Percentiles rank a stretch among this genome's conserved stretches.
Conservation (phyloP, 2,888 invertebrate genomes). For the Acrobeloides nanus region DNA sequence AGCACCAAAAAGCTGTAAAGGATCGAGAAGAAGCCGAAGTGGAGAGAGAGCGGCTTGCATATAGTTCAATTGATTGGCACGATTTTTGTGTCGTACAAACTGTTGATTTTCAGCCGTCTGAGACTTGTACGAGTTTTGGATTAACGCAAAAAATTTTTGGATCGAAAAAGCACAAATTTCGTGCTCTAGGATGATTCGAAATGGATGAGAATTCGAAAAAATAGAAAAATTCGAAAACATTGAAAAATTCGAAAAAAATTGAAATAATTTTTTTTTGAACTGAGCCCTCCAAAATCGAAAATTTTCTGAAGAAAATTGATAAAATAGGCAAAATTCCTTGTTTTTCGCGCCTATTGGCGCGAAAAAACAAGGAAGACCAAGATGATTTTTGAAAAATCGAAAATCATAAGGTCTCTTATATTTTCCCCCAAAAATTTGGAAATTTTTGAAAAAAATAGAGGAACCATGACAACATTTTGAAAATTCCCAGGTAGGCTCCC, state of each 20-base stretch:
- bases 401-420: too few species aligned
- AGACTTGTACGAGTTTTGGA: slow-evolving; percentile 60
- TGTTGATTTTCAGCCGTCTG: slow-evolving; percentile 93
- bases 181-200: too few species aligned
- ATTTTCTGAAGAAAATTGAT: too few species aligned
- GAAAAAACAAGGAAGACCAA: too few species aligned
- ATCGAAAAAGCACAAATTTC: not conserved
- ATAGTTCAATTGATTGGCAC: slow-evolving; percentile 99
- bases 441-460: too few species aligned
- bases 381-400: too few species aligned
- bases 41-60: slow-evolving; percentile 78
- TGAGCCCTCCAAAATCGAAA: too few species aligned
- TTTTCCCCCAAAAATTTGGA: too few species aligned
- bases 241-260: not conserved
- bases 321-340: too few species aligned
- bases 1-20: slow-evolving; percentile 83
- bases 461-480: too few species aligned
- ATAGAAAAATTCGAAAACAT: not conserved
- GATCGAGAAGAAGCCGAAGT: slow-evolving; percentile 87
- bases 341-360: too few species aligned
- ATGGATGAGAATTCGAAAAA: not conserved
- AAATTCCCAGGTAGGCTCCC: too few species aligned
- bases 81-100: slow-evolving; percentile 99
- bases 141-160: not conserved
- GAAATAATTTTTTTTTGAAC: not conserved